Evolutionary conservation across 2,113 vertebrate genomes (phyloP).

Genomic region (Muscicapa adusta): DNA sequence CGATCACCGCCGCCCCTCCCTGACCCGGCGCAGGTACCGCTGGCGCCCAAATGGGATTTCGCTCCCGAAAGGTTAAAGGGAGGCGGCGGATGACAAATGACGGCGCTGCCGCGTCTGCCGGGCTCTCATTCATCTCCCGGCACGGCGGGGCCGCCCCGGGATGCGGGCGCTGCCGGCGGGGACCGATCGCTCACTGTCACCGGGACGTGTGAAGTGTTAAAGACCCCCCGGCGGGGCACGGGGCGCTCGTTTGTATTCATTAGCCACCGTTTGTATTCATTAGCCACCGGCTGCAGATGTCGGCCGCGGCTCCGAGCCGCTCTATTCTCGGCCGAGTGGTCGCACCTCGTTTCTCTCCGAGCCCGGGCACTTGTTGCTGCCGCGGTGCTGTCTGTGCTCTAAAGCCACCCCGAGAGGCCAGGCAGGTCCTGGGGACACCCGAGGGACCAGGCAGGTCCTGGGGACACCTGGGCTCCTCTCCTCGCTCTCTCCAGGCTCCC

Average conservation of each 20-base stretch:
- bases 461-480: neutral
- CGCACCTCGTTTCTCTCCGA: neutral
- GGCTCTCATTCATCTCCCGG: slow-evolving; percentile 27
- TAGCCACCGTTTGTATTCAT: neutral
- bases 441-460: fast-evolving
- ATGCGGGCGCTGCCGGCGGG: neutral
- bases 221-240: slow-evolving; percentile 26
- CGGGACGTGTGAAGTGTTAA: slow-evolving; percentile 13
- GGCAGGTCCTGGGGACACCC: fast-evolving
- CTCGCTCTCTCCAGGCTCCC: neutral
- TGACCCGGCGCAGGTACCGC: neutral
- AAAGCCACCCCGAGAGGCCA: neutral
- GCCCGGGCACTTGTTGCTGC: neutral
- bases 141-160: neutral
- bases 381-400: neutral
- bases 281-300: neutral
- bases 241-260: slow-evolving; percentile 47
- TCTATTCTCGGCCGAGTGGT: too few species aligned
- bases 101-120: neutral
- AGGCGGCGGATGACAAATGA: neutral
- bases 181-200: slow-evolving; percentile 52
- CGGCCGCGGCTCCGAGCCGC: neutral
- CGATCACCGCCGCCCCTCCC: slow-evolving; percentile 18
- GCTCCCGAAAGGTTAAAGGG: neutral
- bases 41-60: neutral